Evolutionary conservation across 2,888 invertebrate genomes (phyloP), one percentile per base, ranked within the genome.

Genomic region (Phymatocera aterrima): DNA sequence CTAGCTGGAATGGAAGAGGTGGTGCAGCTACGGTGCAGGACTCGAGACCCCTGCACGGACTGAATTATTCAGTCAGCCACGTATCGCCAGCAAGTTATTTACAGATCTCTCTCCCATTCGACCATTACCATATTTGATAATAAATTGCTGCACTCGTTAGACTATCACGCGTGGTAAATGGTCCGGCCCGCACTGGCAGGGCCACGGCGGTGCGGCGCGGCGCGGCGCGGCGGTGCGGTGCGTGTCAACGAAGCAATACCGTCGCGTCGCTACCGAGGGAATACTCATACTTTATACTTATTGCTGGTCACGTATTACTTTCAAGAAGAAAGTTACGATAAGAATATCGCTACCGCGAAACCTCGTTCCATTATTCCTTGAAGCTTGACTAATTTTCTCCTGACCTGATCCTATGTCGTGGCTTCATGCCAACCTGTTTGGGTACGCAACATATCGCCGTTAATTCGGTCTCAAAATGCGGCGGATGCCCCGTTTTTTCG

Each of bases 61-160:
- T 75, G 57, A 75, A 75, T 75, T 75, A 75, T 75, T 75, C 60
- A 75, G 75, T 60, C 40, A 40, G 75, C 75, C 75, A 51, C 57
- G 57, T 57, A 57, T 75, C 37, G 54, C 75, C 24, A 0, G 21
- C 43, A 51, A 21, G 75, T 60, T 75, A 75, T 57, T 75, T 75
- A 75, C 75, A 75, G 60, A 75, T 75, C 57, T 75, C 57, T 75
- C 75, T 75, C 40, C n/a, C 57, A 48, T 75, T 75, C 15, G 8
- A 57, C 15, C 54, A 75, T 75, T 75, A 75, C 34, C 75, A 75
- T 75, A 75, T 75, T 75, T 60, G 37, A 51, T 75, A 60, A 75
- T 75, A 75, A 75, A 75, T 75, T 60, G 40, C 60, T 57, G 75
- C 60, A 51, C 72, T 46, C 51, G 72, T 28, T 31, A 31, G 8